These are phyloP conservation scores for Dryomyza anilis DNA, from an alignment of 2,888 invertebrate species.

Conservation along the genomic window DNA sequence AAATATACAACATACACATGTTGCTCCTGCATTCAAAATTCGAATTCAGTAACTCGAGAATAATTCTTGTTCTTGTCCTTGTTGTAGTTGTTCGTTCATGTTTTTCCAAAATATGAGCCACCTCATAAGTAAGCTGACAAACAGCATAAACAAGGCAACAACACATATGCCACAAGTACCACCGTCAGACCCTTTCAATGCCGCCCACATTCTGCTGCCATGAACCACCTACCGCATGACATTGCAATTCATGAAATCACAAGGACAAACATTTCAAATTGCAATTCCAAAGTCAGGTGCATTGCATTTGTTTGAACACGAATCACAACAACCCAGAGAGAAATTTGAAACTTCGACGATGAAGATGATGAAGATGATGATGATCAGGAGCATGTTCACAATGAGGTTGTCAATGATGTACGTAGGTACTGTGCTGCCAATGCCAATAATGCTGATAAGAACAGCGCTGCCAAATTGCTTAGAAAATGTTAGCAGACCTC, in stretches of 20 bases:
- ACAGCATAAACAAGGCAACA: slow-evolving; percentile 6
- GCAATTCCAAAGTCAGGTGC: slow-evolving; percentile 8
- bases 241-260: slow-evolving; percentile 1
- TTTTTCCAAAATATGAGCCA: not conserved
- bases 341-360: not conserved
- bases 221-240: not conserved
- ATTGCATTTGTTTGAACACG: not conserved
- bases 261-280: not conserved
- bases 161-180: not conserved
- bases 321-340: not conserved
- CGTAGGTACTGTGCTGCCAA: too few relatives aligned
- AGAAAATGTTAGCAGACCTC: not conserved
- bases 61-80: not conserved
- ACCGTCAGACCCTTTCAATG: not conserved
- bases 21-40: too few relatives aligned
- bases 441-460: not conserved
- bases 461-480: not conserved
- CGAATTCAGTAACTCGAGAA: too few relatives aligned
- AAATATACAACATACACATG: too few relatives aligned
- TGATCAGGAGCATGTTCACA: too few relatives aligned
- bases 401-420: too few relatives aligned
- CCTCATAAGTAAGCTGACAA: slow-evolving; percentile 7
- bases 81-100: not conserved
- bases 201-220: not conserved
- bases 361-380: not conserved